These are phyloP conservation scores for Leucopsar rothschildi DNA, from an alignment of 2,113 vertebrate species.

Conservation along the genomic window DNA sequence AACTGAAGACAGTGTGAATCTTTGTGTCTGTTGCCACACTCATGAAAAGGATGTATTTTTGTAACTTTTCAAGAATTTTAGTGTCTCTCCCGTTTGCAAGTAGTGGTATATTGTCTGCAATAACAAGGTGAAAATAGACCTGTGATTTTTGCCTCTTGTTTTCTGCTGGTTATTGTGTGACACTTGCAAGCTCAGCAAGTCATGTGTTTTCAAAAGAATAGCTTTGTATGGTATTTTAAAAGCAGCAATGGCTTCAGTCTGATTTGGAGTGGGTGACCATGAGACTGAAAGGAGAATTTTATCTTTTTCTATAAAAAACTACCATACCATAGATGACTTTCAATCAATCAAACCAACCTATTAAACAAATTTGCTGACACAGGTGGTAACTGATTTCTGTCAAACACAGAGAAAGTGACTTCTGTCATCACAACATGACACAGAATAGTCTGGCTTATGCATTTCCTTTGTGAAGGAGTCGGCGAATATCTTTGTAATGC, in stretches of 20 bases:
- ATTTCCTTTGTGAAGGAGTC: background rate
- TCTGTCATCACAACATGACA: background rate
- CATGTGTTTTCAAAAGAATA: background rate
- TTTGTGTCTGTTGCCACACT: background rate
- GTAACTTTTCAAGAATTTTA: background rate
- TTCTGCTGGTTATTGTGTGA: background rate
- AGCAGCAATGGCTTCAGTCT: background rate
- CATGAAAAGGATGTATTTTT: background rate
- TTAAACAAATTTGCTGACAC: background rate
- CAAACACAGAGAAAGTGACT: slow-evolving; percentile 12
- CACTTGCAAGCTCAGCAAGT: background rate
- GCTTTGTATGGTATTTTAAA: background rate
- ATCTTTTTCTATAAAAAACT: background rate
- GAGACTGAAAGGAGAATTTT: background rate
- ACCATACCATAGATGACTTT: background rate
- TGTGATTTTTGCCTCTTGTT: background rate
- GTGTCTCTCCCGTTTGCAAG: background rate
- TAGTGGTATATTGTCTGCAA: background rate
- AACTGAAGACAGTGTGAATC: background rate
- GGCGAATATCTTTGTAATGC: background rate
- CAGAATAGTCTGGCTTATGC: background rate
- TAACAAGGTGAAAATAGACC: background rate
- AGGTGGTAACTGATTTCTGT: slow-evolving; percentile 9
- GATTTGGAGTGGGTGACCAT: background rate
- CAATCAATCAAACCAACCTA: background rate